Evolutionary conservation across 2,888 invertebrate genomes (phyloP).

Genomic region (Calliscelio sp.): DNA sequence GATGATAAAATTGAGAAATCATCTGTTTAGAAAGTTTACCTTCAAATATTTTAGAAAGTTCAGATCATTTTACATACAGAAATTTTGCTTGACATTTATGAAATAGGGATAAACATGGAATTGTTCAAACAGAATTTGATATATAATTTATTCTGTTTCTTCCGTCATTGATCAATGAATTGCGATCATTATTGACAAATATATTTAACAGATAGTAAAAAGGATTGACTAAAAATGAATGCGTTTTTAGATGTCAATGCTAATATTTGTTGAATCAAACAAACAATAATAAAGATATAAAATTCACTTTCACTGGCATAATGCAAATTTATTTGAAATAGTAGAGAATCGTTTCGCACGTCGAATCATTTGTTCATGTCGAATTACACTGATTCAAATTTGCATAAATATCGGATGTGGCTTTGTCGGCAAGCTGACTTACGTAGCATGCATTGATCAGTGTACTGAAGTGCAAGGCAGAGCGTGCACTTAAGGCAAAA

Average conservation of each 20-base stretch:
- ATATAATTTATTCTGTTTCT: not conserved
- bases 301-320: constrained; percentile 33
- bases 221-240: no score
- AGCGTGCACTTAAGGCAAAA: no score
- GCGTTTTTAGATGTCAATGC: no score
- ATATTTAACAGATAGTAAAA: no score
- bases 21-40: constrained; percentile 40
- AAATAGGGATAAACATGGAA: constrained; percentile 21
- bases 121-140: constrained; percentile 17
- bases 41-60: constrained; percentile 47
- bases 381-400: constrained; percentile 44
- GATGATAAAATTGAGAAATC: constrained; percentile 59
- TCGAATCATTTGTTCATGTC: constrained; percentile 41
- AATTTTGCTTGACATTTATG: constrained; percentile 52
- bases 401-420: constrained; percentile 55
- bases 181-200: no score
- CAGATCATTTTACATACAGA: constrained; percentile 28
- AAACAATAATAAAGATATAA: constrained; percentile 33
- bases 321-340: constrained; percentile 40
- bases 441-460: constrained; percentile 23
- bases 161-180: constrained; percentile 20
- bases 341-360: constrained; percentile 26
- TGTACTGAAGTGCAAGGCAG: no score
- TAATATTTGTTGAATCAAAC: no score
- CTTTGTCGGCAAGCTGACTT: constrained; percentile 45